A percentile compares a stretch with the other conserved stretches of the same genome.
These are phyloP conservation scores for Andrena camellia DNA, from an alignment of 2,888 invertebrate genomes.

Conservation along the genomic window DNA sequence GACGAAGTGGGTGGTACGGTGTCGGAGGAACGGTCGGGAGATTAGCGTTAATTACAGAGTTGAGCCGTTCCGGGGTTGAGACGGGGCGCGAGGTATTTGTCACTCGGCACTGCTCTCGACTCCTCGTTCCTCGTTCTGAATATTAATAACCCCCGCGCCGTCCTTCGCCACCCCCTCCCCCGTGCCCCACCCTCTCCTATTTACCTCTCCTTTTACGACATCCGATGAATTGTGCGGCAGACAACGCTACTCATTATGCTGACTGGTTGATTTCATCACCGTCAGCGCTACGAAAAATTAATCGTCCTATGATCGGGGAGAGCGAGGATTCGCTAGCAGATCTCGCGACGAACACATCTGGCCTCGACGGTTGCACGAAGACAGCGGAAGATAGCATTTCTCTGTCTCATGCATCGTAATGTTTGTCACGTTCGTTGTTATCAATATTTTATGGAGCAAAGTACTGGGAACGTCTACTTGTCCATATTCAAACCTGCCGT, in stretches of 20 bases:
- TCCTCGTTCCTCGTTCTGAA: conserved; percentile 78
- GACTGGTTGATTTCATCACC: conserved; percentile 82
- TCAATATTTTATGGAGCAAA: conserved; percentile 5
- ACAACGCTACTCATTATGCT: conserved; percentile 80
- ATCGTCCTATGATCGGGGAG: conserved; percentile 58
- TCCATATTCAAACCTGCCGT: conserved; percentile 14
- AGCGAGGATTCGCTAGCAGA: conserved; percentile 32
- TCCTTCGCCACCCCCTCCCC: conserved; percentile 49
- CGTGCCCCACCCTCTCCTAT: conserved; percentile 21
- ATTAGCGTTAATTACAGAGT: conserved; percentile 85
- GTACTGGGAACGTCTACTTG: not conserved
- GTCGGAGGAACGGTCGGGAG: conserved; percentile 80
- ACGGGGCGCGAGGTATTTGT: conserved; percentile 82
- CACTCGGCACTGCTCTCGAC: conserved; percentile 79
- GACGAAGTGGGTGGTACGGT: conserved; percentile 74
- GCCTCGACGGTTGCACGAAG: not conserved
- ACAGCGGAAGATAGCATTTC: not conserved
- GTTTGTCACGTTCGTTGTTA: not conserved
- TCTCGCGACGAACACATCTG: conserved; percentile 1
- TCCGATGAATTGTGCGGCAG: conserved; percentile 80
- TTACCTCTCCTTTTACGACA: conserved; percentile 62
- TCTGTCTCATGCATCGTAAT: not conserved
- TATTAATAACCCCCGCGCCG: conserved; percentile 81
- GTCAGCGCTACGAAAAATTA: conserved; percentile 69
- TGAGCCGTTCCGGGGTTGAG: conserved; percentile 76